phyloP scores from a whole-genome alignment of 2,888 invertebrate genomes.

The Calameuta idolon region DNA sequence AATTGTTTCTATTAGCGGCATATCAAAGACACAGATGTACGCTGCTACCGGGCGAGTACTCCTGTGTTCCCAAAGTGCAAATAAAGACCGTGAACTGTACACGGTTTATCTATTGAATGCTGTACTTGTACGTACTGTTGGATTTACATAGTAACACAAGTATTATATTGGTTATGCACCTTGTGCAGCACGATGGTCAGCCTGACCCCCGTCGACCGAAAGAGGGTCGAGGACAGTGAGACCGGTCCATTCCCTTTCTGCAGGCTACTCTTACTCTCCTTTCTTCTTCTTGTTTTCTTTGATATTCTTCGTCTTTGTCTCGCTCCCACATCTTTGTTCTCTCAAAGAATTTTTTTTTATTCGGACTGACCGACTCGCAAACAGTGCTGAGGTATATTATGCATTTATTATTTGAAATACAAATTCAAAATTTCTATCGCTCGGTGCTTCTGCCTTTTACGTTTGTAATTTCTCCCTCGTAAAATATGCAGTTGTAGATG shows the following conservation, averaged over 20 bases:
- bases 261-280: neutral
- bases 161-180: neutral
- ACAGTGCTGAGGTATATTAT: neutral
- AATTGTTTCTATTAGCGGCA: constrained; percentile 57
- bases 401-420: neutral
- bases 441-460: neutral
- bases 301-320: neutral
- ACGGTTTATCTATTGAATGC: neutral
- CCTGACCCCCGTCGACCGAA: constrained; percentile 15
- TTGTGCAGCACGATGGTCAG: constrained; percentile 11
- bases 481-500: neutral
- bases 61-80: constrained; percentile 13
- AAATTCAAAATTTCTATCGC: neutral
- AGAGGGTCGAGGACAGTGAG: constrained; percentile 15
- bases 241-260: neutral
- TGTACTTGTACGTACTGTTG: neutral
- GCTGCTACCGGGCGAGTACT: constrained; percentile 4
- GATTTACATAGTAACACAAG: neutral
- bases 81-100: constrained; percentile 15
- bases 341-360: neutral
- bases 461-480: neutral
- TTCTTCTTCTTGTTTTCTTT: neutral
- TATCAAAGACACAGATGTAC: constrained; percentile 50
- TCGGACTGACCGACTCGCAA: neutral
- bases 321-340: neutral